Base-by-base conservation (phyloP, 2,888 invertebrate genomes). In the Mellilla xanthometata region DNA sequence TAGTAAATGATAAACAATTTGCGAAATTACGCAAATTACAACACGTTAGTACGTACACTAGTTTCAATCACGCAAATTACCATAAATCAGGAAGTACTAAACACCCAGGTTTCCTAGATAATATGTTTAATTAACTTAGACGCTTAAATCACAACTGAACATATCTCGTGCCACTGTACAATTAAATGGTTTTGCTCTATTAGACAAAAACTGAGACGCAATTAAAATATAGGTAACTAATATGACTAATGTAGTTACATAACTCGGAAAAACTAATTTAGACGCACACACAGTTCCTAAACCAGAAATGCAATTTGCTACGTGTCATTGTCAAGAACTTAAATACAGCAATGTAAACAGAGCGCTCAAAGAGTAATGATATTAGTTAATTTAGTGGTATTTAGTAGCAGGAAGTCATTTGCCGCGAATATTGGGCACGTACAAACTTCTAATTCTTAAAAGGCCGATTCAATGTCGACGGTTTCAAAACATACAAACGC, bases 401-500 rank as follows among this genome's bases (percentile, higher is more conserved):
- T 75, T 62, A 67, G 70, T 72, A 29, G 57, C 69, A 83, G 87
- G 86, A 86, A 87, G 85, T 83, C 79, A 86, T 87, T 86, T 82
- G 65, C 61, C 56, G 60, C 65, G 62, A 59, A 75, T 80, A 84
- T 84, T 80, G 75, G 68, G 61, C 87, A 86, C 87, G 86, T 86
- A 83, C 65, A 59, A 56, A 61, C 63, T 65, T 62, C 69, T 69
- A 72, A 76, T 73, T 65, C 68, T 62, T 49, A 56, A 72, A 69
- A 85, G 84, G 85, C 80, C 85, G 76, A 60, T 27, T 63, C 78
- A 80, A 81, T 83, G 82, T 65, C 83, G 72, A 53, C 65, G 61
- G 61, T 66, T 68, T 68, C 62, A 66, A 68, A 68, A 67, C 66
- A 35, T 33, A 19, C 32, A 40, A 68, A 65, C 52, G 58, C 59